These are phyloP conservation scores for Tolmerus cingulatus DNA, from an alignment of 2,888 invertebrate genomes.

Conservation along the genomic window DNA sequence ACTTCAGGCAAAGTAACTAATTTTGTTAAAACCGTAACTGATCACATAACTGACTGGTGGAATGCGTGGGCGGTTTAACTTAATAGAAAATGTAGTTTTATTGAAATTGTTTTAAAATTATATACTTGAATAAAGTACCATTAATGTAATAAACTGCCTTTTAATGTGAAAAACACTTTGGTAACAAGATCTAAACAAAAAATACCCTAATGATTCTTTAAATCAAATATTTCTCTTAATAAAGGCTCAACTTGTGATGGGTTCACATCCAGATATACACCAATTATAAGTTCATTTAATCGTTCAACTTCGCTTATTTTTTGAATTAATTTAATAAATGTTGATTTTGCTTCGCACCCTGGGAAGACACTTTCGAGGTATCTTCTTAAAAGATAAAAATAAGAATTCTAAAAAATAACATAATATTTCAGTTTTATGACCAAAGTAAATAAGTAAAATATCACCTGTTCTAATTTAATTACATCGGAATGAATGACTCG, in stretches of 20 bases:
- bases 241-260: slow-evolving; percentile 91
- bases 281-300: slow-evolving; percentile 89
- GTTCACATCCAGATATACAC: slow-evolving; percentile 91
- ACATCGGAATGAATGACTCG: slow-evolving; percentile 85
- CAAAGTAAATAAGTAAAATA: neutral
- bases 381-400: slow-evolving; percentile 85
- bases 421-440: neutral
- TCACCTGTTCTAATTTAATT: slow-evolving; percentile 84
- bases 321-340: slow-evolving; percentile 86
- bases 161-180: neutral
- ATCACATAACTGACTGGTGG: slow-evolving; percentile 59
- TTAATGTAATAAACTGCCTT: neutral
- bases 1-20: slow-evolving; percentile 55
- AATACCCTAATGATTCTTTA: slow-evolving; percentile 69
- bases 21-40: slow-evolving; percentile 56
- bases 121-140: neutral
- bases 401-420: slow-evolving; percentile 73
- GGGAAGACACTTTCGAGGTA: slow-evolving; percentile 84
- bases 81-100: neutral
- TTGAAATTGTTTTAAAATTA: neutral
- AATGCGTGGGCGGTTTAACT: slow-evolving; percentile 51
- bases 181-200: neutral
- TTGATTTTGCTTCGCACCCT: slow-evolving; percentile 87
- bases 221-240: slow-evolving; percentile 93
- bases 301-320: slow-evolving; percentile 90